Conservation (phyloP, 2,113 vertebrate species). For the Vombatus ursinus region DNA sequence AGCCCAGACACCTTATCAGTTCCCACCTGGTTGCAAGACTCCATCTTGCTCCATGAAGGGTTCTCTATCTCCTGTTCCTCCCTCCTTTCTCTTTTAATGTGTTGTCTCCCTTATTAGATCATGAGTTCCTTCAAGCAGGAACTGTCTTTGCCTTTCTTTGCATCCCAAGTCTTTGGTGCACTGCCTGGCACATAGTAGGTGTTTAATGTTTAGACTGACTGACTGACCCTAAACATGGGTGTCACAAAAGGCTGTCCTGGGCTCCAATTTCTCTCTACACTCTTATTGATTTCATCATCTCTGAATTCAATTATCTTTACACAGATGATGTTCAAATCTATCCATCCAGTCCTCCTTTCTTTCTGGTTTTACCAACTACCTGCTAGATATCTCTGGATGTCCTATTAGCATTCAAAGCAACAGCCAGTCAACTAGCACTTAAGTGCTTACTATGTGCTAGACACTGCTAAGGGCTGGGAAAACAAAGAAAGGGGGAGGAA, state of each 20-base stretch:
- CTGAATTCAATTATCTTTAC: not conserved
- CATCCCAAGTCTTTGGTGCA: not conserved
- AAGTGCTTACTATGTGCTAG: not conserved
- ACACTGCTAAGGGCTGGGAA: not conserved
- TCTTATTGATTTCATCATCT: not conserved
- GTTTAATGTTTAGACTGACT: not conserved
- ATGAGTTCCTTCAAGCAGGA: not conserved
- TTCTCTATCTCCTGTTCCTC: not conserved
- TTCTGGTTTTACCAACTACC: too few relatives aligned
- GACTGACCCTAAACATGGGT: too few relatives aligned
- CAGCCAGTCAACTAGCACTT: not conserved
- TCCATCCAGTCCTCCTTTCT: too few relatives aligned
- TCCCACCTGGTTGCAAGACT: not conserved
- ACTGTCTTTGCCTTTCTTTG: not conserved
- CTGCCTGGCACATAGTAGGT: too few relatives aligned
- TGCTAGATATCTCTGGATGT: too few relatives aligned
- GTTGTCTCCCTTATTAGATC: not conserved
- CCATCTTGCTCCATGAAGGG: too few relatives aligned
- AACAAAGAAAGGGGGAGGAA: not conserved
- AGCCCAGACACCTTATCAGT: too few relatives aligned
- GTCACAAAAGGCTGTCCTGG: not conserved
- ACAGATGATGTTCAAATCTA: not conserved
- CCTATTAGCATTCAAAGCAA: too few relatives aligned
- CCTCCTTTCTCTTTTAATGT: not conserved
- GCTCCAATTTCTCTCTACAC: not conserved